Evolutionary conservation across 2,797 vertebrate genomes (phyloP).

Genomic region (Melanogrammus aeglefinus): DNA sequence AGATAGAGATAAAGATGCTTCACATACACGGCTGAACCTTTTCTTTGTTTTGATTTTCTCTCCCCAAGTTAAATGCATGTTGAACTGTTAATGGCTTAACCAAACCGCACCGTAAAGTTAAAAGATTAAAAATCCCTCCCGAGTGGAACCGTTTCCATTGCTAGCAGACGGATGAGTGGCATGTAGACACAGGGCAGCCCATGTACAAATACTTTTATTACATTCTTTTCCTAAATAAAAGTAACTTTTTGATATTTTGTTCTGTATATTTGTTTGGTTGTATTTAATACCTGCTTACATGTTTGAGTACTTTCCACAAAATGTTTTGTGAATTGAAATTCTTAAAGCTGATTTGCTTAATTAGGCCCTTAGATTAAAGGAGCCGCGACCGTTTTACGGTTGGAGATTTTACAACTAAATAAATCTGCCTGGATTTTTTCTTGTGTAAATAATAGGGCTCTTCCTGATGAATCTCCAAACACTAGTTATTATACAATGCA

Average conservation of each 20-base stretch:
- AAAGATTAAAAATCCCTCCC: constrained; percentile 58
- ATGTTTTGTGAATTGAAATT: background rate
- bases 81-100: constrained; percentile 80
- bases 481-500: background rate
- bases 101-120: constrained; percentile 75
- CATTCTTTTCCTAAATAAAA: constrained; percentile 96
- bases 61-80: constrained; percentile 89
- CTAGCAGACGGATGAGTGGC: constrained; percentile 84
- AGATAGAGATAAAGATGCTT: constrained; percentile 71
- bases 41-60: constrained; percentile 75
- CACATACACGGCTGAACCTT: constrained; percentile 76
- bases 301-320: background rate
- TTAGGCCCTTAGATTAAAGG: background rate
- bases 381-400: background rate
- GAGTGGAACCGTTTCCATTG: constrained; percentile 56
- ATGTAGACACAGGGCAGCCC: constrained; percentile 85
- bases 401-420: background rate
- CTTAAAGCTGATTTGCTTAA: background rate
- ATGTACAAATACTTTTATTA: constrained; percentile 96
- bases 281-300: background rate
- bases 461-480: background rate
- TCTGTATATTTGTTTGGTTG: constrained; percentile 13
- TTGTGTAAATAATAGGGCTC: background rate
- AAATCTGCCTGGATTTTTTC: background rate
- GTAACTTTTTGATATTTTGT: constrained; percentile 78